Base-by-base conservation (phyloP, 1,140 invertebrate genomes). In the Anthonomus grandis region DNA sequence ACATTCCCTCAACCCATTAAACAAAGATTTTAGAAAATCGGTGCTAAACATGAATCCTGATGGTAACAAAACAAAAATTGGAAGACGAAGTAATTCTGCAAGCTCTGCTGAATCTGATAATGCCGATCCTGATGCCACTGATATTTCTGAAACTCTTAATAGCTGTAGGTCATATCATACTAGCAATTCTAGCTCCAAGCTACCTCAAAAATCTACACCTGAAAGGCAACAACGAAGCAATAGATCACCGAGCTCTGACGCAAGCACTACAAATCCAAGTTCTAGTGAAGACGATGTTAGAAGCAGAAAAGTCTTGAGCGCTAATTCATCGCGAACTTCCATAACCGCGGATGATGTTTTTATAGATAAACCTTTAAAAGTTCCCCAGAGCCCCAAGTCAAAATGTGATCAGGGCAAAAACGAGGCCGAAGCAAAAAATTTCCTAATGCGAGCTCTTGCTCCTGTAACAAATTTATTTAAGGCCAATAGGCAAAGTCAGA, bases 21-120 rank as follows among this genome's bases (percentile, higher is more conserved):
- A 88, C 68, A 88, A 89, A 73, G 86, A 89, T 67, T 88, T 88
- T 64, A 76, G 86, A 9, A 89, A 90, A 69, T 88, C 86, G 0
- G 81, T 83, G 0, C 70, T 89, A 6, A 90, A 89, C 68, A 86
- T 86, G 78, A 82, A 81, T 51, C 74, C 71, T 25, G 77, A 78
- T 0, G 76, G 74, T 15, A 68, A 72, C 24, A 65, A 71, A 0
- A 74, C 74, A 15, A 65, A 66, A 60, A 18, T 65, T 27, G 55
- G 63, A 49, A 79, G 75, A 56, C 49, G 68, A 36, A 81, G 76
- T 59, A 75, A 77, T 59, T 79, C 78, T n/a, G 70, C 69, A 12
- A 80, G 78, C 66, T 79, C 79, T 19, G 76, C 75, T 18, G 78
- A 80, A 53, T 80, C 78, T 1, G 79, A 80, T 42, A 62, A 61